Evolutionary conservation across 2,113 vertebrate species (phyloP).

Genomic region (Macquaria ambigua): DNA sequence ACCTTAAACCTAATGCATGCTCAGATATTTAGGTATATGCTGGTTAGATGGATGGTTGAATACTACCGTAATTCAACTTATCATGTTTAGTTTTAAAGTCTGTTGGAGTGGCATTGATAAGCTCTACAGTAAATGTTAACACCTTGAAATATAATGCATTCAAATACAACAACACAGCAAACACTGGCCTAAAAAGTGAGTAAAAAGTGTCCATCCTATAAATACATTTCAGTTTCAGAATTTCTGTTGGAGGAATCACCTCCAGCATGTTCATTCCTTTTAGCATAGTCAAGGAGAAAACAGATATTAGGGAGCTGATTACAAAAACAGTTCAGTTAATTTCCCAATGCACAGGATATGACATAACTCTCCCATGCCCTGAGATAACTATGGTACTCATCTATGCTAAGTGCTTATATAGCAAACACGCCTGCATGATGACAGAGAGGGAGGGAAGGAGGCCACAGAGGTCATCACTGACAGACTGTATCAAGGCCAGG

Average conservation of each 20-base stretch:
- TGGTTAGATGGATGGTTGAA: background rate
- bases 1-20: background rate
- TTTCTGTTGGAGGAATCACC: background rate
- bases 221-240: background rate
- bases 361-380: constrained; percentile 24
- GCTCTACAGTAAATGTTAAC: background rate
- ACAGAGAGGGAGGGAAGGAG: background rate
- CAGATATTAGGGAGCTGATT: constrained; percentile 1
- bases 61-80: background rate
- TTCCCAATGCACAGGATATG: constrained; percentile 34
- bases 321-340: constrained; percentile 7
- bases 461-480: background rate
- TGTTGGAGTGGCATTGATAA: background rate
- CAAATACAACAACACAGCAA: background rate
- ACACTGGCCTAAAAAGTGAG: background rate
- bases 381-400: background rate
- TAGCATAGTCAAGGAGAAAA: background rate
- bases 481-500: background rate
- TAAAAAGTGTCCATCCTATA: background rate
- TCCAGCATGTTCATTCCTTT: background rate
- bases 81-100: background rate
- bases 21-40: background rate
- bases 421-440: background rate
- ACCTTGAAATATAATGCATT: background rate
- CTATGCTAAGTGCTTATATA: background rate